A percentile compares a stretch with the other conserved stretches of the same genome.
Evolutionary conservation across 2,888 invertebrate species (phyloP).

Genomic region (Spodoptera littoralis): DNA sequence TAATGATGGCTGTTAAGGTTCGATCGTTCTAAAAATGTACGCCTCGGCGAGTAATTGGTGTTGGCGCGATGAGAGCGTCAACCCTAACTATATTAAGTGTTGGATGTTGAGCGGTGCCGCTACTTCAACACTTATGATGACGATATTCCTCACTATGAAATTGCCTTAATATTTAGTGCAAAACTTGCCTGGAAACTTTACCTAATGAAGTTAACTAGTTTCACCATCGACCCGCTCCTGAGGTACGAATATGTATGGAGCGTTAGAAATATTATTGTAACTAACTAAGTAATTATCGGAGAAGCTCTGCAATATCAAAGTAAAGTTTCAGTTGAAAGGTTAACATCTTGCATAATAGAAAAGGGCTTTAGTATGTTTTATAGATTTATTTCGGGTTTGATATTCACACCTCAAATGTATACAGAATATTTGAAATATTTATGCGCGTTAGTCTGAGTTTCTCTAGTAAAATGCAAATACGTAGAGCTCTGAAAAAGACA

Average conservation of each 20-base stretch:
- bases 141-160: slow-evolving; percentile 30
- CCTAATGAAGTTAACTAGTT: slow-evolving; percentile 50
- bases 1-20: slow-evolving; percentile 61
- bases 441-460: background rate
- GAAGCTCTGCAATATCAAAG: slow-evolving; percentile 11
- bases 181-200: slow-evolving; percentile 49
- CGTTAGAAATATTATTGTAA: slow-evolving; percentile 18
- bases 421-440: too few relatives aligned
- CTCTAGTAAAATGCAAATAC: slow-evolving; percentile 23
- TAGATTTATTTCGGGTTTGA: too few relatives aligned
- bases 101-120: slow-evolving; percentile 19
- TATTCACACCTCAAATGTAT: too few relatives aligned
- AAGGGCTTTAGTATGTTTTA: too few relatives aligned
- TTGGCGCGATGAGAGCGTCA: slow-evolving; percentile 14
- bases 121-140: slow-evolving; percentile 43
- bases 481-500: slow-evolving; percentile 17
- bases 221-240: slow-evolving; percentile 24
- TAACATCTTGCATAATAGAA: too few relatives aligned
- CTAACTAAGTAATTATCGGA: slow-evolving; percentile 1
- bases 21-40: slow-evolving; percentile 55
- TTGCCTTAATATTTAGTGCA: slow-evolving; percentile 50
- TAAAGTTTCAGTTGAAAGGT: background rate
- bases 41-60: slow-evolving; percentile 31
- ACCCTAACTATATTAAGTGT: slow-evolving; percentile 32
- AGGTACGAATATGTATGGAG: slow-evolving; percentile 31